phyloP scores from a whole-genome alignment of 2,888 invertebrate genomes.

The Drosophila kanekoi region DNA sequence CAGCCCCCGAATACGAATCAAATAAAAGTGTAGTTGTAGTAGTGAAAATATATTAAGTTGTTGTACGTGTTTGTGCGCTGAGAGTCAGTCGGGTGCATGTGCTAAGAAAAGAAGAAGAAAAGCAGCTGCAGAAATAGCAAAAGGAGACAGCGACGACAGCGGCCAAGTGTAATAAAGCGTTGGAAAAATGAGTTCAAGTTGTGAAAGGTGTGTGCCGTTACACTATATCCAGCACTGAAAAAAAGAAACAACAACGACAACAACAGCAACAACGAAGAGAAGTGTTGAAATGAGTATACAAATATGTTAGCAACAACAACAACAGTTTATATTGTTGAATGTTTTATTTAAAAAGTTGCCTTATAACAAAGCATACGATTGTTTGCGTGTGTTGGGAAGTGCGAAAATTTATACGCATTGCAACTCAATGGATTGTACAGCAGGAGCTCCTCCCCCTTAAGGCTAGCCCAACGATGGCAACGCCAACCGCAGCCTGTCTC shows the following conservation, averaged over 20 bases:
- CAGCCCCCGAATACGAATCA: slow-evolving; percentile 48
- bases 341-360: slow-evolving; percentile 57
- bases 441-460: slow-evolving; percentile 57
- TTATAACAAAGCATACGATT: slow-evolving; percentile 50
- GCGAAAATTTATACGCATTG: slow-evolving; percentile 62
- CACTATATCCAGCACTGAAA: slow-evolving; percentile 51
- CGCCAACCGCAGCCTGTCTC: slow-evolving; percentile 39
- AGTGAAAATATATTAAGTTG: slow-evolving; percentile 66
- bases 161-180: slow-evolving; percentile 59
- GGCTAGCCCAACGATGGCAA: slow-evolving; percentile 40
- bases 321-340: slow-evolving; percentile 39
- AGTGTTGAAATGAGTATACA: slow-evolving; percentile 68
- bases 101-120: slow-evolving; percentile 54
- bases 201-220: slow-evolving; percentile 84
- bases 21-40: slow-evolving; percentile 55
- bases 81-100: slow-evolving; percentile 60
- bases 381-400: slow-evolving; percentile 45
- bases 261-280: slow-evolving; percentile 43
- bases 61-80: slow-evolving; percentile 54
- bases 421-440: slow-evolving; percentile 40
- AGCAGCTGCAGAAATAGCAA: slow-evolving; percentile 75
- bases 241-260: slow-evolving; percentile 43
- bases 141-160: slow-evolving; percentile 70
- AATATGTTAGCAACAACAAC: slow-evolving; percentile 50
- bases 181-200: slow-evolving; percentile 83